phyloP scores from a whole-genome alignment of 2,888 invertebrate species.

The Adelognathus sp. region DNA sequence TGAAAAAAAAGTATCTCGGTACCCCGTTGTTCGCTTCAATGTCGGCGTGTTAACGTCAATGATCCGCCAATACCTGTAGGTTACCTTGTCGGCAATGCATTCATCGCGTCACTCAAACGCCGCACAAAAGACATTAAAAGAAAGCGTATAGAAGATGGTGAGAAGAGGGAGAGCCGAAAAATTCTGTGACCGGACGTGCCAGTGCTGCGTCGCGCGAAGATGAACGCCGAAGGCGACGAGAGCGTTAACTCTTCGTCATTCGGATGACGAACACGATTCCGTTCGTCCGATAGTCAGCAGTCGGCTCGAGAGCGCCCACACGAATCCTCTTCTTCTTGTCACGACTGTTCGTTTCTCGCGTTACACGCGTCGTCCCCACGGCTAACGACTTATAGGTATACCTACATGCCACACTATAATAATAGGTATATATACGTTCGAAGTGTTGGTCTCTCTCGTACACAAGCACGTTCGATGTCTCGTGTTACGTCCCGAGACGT shows the following conservation, averaged over 20 bases:
- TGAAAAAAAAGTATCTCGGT: not conserved
- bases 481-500: slow-evolving; percentile 44
- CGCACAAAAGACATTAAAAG: slow-evolving; percentile 47
- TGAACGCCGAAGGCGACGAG: slow-evolving; percentile 37
- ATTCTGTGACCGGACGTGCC: slow-evolving; percentile 21
- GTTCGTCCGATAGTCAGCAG: slow-evolving; percentile 55
- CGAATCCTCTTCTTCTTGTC: slow-evolving; percentile 51
- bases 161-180: slow-evolving; percentile 10
- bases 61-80: not conserved
- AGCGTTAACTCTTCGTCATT: slow-evolving; percentile 66
- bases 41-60: slow-evolving; percentile 27
- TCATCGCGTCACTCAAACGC: slow-evolving; percentile 10
- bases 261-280: slow-evolving; percentile 66
- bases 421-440: slow-evolving; percentile 13
- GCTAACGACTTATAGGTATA: slow-evolving; percentile 49
- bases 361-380: slow-evolving; percentile 55
- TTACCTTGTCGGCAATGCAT: slow-evolving; percentile 24
- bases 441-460: slow-evolving; percentile 19
- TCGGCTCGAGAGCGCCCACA: slow-evolving; percentile 58
- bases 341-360: slow-evolving; percentile 60
- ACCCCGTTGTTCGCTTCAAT: not conserved
- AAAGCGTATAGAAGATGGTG: slow-evolving; percentile 6
- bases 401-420: slow-evolving; percentile 24
- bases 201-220: slow-evolving; percentile 15
- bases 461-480: slow-evolving; percentile 48